These are phyloP conservation scores for Mylabris phalerata DNA, from an alignment of 1,140 invertebrate genomes.

Conservation along the genomic window DNA sequence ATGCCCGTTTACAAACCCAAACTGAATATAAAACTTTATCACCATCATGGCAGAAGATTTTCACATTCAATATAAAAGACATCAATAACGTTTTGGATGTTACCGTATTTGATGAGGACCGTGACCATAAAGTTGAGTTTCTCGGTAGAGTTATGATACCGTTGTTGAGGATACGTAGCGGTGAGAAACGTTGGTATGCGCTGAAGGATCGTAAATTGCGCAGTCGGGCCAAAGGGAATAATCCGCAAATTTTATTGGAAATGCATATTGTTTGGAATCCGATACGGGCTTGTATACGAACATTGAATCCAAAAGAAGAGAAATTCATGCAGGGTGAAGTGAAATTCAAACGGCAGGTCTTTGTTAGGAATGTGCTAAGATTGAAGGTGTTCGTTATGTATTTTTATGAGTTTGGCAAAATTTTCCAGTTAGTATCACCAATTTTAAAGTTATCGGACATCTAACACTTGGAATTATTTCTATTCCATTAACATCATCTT, in stretches of 20 bases:
- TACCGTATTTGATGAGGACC: conserved; percentile 98
- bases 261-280: conserved; percentile 90
- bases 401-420: conserved; percentile 84
- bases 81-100: conserved; percentile 93
- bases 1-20: conserved; percentile 91
- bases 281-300: conserved; percentile 80
- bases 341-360: conserved; percentile 92
- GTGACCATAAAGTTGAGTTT: conserved; percentile 97
- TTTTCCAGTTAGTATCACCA: conserved; percentile 71
- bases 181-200: conserved; percentile 91
- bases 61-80: conserved; percentile 96
- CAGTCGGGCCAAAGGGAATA: conserved; percentile 80
- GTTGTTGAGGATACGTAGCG: conserved; percentile 77
- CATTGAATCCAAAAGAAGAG: conserved; percentile 90
- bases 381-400: conserved; percentile 84
- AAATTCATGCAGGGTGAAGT: conserved; percentile 92
- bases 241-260: conserved; percentile 86
- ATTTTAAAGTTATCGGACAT: background rate
- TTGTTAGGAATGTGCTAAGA: conserved; percentile 88
- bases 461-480: too few relatives aligned
- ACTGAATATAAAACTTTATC: conserved; percentile 97
- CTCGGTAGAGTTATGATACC: conserved; percentile 87
- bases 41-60: conserved; percentile 98
- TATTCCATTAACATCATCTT: too few relatives aligned
- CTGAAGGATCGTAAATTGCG: conserved; percentile 95